phyloP scores from a whole-genome alignment of 1,140 invertebrate genomes.

The Drosophila navojoa region DNA sequence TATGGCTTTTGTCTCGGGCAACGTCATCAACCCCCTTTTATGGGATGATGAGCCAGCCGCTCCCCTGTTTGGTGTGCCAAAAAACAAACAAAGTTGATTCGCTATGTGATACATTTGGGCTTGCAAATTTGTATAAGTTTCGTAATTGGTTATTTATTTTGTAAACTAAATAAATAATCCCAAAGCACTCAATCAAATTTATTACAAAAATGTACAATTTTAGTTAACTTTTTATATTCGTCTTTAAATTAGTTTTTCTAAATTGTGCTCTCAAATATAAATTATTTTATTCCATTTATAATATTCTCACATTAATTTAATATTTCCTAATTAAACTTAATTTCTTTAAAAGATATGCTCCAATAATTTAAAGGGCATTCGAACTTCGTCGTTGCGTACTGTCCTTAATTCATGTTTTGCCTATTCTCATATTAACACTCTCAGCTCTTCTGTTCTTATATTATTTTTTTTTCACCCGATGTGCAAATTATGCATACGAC shows the following conservation, averaged over 20 bases:
- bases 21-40: slow-evolving; percentile 35
- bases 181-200: too few species aligned
- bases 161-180: too few species aligned
- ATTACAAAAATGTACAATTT: too few species aligned
- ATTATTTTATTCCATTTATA: too few species aligned
- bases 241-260: too few species aligned
- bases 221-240: too few species aligned
- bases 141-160: too few species aligned
- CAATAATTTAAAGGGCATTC: background rate
- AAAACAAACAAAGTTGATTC: slow-evolving; percentile 1
- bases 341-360: background rate
- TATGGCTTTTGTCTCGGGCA: slow-evolving; percentile 59
- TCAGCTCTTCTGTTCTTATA: slow-evolving; percentile 22
- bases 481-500: slow-evolving; percentile 52
- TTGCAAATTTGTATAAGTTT: too few species aligned
- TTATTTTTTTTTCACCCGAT: slow-evolving; percentile 17
- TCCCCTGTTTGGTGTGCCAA: slow-evolving; percentile 3
- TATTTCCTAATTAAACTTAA: background rate
- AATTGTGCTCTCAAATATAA: too few species aligned
- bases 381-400: background rate
- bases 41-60: slow-evolving; percentile 3
- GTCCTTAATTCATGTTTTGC: slow-evolving; percentile 9
- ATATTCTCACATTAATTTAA: background rate
- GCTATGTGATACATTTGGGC: slow-evolving; percentile 6
- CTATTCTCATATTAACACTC: slow-evolving; percentile 31